phyloP scores from a whole-genome alignment of 2,797 vertebrate genomes.

The Gymnothorax reevesii region DNA sequence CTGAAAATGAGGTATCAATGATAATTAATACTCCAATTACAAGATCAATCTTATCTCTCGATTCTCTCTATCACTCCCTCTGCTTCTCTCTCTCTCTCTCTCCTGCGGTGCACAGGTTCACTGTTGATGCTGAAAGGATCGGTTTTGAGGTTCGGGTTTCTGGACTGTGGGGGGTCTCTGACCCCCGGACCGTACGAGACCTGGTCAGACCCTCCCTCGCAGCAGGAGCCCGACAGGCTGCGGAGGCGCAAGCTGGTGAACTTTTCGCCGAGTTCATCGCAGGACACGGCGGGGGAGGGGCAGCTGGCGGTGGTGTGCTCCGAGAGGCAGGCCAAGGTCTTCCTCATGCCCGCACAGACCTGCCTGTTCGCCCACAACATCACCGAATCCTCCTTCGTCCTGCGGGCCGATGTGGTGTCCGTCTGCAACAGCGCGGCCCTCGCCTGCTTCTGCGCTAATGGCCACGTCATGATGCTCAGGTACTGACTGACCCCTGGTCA shows the following conservation, averaged over 20 bases:
- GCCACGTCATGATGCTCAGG: constrained; percentile 98
- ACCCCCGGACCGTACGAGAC: constrained; percentile 87
- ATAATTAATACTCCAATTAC: too few species aligned
- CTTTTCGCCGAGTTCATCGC: constrained; percentile 85
- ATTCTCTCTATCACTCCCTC: not conserved
- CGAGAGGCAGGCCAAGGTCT: constrained; percentile 97
- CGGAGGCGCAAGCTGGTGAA: constrained; percentile 87
- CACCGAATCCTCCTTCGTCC: constrained; percentile 95
- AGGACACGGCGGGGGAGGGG: constrained; percentile 84
- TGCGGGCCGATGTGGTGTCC: constrained; percentile 87
- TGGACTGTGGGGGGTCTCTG: constrained; percentile 84
- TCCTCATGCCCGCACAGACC: constrained; percentile 93
- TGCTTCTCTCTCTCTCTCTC: not conserved
- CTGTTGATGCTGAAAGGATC: constrained; percentile 91
- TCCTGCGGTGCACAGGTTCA: constrained; percentile 69
- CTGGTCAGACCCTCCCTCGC: constrained; percentile 85
- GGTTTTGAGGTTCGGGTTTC: constrained; percentile 83
- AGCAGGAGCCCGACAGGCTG: constrained; percentile 83
- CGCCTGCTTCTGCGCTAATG: constrained; percentile 97
- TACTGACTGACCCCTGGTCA: constrained; percentile 52
- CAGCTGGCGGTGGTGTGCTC: constrained; percentile 94
- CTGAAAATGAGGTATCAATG: too few species aligned
- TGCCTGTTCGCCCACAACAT: constrained; percentile 97
- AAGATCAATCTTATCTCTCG: not conserved
- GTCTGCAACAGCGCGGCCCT: constrained; percentile 89